Evolutionary conservation across 1,140 invertebrate genomes (phyloP), one percentile per base, ranked within the genome.

Genomic region (Microplitis demolitor): DNA sequence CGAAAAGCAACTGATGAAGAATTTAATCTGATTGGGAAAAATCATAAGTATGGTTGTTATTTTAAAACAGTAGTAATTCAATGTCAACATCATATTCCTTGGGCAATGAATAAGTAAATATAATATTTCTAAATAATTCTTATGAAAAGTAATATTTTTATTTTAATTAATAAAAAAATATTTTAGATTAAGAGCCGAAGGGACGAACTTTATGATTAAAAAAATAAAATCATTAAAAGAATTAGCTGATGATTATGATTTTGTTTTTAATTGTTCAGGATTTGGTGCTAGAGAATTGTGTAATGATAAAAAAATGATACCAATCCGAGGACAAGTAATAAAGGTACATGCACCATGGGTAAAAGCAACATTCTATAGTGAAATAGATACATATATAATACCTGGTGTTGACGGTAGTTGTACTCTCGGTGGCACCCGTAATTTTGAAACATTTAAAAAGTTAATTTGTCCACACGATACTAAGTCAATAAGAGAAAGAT

Each of bases 241-340:
- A 58, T 79, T 95, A 50, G 82, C 81, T 1, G 74, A 85, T 13
- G 79, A 91, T 58, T 96, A 90, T 81, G 92, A 98, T 84, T 85
- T 96, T 3, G 88, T 97, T 35, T 90, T 98, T 2, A 99, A 98
- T 83, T 98, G 97, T 80, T 90, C 93, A 0, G 97, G 97, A 3
- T 86, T 98, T 45, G 94, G 94, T 4, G 92, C 96, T 9, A 91
- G 91, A 80, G 83, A 90, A 76, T 87, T 99, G 24, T 93, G 93
- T 75, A 87, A 90, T 37, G 97, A 98, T 84, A 80, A 87, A 68
- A 89, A 91, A 79, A 78, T 98, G 16, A 91, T 95, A 45, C 93
- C 97, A 0, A 91, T 98, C n/a, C 89, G 95, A 71, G 97, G 97
- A 4, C 97, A 98, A 89, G 89, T 98, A 1, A 87, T 93, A 13